These are phyloP conservation scores for Doryteuthis pealeii DNA, from an alignment of 1,140 invertebrate genomes.

Conservation along the genomic window DNA sequence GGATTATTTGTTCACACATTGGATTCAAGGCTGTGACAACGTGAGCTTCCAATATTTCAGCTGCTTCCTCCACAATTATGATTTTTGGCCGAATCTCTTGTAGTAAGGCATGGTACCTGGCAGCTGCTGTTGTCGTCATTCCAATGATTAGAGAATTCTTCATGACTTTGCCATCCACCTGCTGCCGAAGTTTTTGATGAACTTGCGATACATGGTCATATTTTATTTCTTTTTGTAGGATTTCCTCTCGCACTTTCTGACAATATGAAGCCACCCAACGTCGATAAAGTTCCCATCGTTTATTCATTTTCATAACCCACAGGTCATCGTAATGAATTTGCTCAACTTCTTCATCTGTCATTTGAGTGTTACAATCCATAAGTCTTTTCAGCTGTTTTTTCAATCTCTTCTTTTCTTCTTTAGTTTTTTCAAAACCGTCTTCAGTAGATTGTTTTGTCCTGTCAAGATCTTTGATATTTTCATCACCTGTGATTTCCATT, in stretches of 20 bases:
- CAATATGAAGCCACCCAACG: conserved; percentile 44
- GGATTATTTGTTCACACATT: conserved; percentile 76
- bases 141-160: conserved; percentile 49
- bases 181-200: conserved; percentile 37
- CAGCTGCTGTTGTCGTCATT: conserved; percentile 58
- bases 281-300: conserved; percentile 55
- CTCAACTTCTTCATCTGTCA: conserved; percentile 30
- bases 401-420: conserved; percentile 18
- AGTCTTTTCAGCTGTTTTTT: conserved; percentile 25
- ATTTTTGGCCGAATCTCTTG: conserved; percentile 44
- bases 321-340: conserved; percentile 30
- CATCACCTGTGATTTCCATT: background rate
- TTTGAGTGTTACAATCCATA: conserved; percentile 21
- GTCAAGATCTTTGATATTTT: conserved; percentile 16
- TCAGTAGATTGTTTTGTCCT: background rate
- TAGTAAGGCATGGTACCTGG: conserved; percentile 38
- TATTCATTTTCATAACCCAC: conserved; percentile 35
- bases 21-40: conserved; percentile 63
- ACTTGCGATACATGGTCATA: conserved; percentile 27
- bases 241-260: conserved; percentile 24
- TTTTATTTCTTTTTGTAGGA: conserved; percentile 17
- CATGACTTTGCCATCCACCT: conserved; percentile 51
- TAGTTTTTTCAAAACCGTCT: conserved; percentile 14
- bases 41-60: conserved; percentile 57
- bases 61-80: conserved; percentile 56